Evolutionary conservation across 2,797 vertebrate genomes (phyloP), one percentile per base, ranked within the genome.

Genomic region (Sternotherus odoratus): DNA sequence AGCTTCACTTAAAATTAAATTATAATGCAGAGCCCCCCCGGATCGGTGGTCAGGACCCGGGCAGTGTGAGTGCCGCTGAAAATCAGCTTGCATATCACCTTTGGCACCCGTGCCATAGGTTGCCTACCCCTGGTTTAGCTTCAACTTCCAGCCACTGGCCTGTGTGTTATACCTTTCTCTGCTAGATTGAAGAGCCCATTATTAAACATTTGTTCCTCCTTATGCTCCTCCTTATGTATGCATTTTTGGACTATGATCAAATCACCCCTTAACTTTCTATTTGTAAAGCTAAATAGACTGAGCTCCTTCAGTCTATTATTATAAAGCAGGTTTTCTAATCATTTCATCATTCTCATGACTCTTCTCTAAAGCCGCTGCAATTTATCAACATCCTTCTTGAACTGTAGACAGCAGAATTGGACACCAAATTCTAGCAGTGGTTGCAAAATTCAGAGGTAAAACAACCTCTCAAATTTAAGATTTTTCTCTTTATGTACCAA

Each of bases 231-330:
- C n/a, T n/a, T n/a, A 8, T 91, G 33, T 91, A 91, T 90, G 30
- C 90, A 91, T 89, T 95, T 96, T 77, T 81, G 89, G 57, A 83
- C 53, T 79, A 43, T 83, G 88, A 79, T 77, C 51, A 90, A 69
- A 30, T 43, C 91, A 48, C 60, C 21, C n/a, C n/a, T n/a, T n/a
- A n/a, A n/a, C n/a, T n/a, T n/a, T 57, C 28, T 63, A 30, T n/a
- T n/a, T 30, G 28, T 63, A n/a, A n/a, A n/a, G n/a, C n/a, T n/a
- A n/a, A n/a, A n/a, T n/a, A n/a, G n/a, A n/a, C n/a, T 16, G 90
- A 81, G 81, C 81, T 83, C 74, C 66, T 91, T 46, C n/a, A 53
- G 91, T 95, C 15, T 83, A 19, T 86, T 30, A 86, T 77, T 81
- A 86, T 16, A 46, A 72, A 33, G 87, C 51, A 84, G 72, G 3